Conservation (phyloP, 2,797 vertebrate species). For the Sarcophilus harrisii region DNA sequence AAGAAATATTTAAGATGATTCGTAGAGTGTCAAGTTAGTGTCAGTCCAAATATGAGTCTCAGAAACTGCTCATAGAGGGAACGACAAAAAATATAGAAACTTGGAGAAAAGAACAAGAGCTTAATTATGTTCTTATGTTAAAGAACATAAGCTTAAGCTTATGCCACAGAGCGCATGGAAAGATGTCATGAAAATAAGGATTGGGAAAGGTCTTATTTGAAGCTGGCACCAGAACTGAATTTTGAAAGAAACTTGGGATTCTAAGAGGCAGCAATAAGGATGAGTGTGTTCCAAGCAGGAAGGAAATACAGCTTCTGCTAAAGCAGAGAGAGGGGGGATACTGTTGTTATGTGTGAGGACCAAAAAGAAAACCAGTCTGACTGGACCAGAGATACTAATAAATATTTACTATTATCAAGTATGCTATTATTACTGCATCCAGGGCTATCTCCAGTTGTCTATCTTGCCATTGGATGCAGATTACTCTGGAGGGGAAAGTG, state of each 20-base stretch:
- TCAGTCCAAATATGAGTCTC: neutral
- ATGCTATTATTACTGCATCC: too few relatives aligned
- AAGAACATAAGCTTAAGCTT: too few relatives aligned
- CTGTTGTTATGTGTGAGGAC: neutral
- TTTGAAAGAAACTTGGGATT: neutral
- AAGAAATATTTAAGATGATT: slow-evolving; percentile 22
- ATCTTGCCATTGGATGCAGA: too few relatives aligned
- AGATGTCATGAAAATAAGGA: neutral
- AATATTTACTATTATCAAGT: neutral
- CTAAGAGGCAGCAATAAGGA: neutral
- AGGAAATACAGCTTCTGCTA: neutral
- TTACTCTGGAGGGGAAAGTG: too few relatives aligned
- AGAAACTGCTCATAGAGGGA: neutral
- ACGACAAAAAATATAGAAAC: slow-evolving; percentile 18
- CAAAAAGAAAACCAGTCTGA: neutral
- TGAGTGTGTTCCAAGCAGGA: neutral
- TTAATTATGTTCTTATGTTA: neutral
- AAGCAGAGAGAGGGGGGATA: neutral
- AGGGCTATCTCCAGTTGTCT: too few relatives aligned
- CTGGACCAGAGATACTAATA: neutral
- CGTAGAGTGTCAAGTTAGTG: neutral
- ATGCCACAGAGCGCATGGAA: neutral
- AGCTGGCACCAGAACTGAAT: neutral
- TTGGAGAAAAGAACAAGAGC: neutral
- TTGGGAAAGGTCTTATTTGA: neutral